Evolutionary conservation across 2,888 invertebrate genomes (phyloP).

Genomic region (Pristionchus exspectatus): DNA sequence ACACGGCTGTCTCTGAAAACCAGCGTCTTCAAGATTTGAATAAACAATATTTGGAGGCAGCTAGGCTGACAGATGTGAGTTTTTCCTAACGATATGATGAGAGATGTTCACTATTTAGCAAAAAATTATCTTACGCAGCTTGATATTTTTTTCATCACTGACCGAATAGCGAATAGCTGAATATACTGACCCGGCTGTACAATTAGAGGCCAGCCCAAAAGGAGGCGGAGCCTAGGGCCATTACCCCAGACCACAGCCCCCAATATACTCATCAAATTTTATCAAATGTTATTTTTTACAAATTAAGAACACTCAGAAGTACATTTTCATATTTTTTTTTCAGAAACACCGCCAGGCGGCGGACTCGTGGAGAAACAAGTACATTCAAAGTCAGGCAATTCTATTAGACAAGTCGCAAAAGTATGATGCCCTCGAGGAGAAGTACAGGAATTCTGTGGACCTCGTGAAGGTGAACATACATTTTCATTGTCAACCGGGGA

Average conservation of each 20-base stretch:
- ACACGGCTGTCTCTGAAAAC: neutral
- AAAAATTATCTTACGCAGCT: neutral
- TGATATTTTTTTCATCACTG: no score
- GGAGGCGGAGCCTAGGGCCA: no score
- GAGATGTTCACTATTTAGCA: neutral
- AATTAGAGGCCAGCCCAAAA: no score
- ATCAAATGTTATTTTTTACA: neutral
- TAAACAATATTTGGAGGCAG: neutral
- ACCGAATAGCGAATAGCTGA: no score
- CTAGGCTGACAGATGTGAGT: slow-evolving; percentile 22
- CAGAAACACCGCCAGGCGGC: slow-evolving; percentile 38
- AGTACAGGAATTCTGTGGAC: neutral
- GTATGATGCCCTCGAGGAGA: neutral
- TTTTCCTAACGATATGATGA: neutral
- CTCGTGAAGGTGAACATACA: no score
- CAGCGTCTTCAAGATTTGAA: neutral
- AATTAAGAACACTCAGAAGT: no score
- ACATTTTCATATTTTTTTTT: neutral
- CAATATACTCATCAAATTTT: neutral
- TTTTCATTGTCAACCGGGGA: no score
- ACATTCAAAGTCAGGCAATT: neutral
- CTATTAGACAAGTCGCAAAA: neutral
- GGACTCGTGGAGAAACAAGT: slow-evolving; percentile 21
- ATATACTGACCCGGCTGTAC: no score
- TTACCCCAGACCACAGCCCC: no score